Evolutionary conservation across 2,888 invertebrate genomes (phyloP), one percentile per base, ranked within the genome.

Genomic region (Kuschelorhynchus macadamiae): DNA sequence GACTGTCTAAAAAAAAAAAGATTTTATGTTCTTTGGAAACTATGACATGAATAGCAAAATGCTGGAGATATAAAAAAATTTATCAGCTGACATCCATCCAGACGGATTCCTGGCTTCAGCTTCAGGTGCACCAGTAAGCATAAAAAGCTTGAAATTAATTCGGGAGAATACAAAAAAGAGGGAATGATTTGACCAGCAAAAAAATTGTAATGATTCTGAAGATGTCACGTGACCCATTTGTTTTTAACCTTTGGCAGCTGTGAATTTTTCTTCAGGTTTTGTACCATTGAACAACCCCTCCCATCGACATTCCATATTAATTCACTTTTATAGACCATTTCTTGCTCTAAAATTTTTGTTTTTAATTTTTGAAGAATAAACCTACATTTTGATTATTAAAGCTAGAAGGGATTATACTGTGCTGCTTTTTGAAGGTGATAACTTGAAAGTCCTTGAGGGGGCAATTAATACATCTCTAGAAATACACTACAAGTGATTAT

Each of bases 1-100:
- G 78, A 53, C 77, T 78, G 62, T 80, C 77, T 67, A 79, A 67
- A 44, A 71, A 69, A 17, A 78, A 52, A 11, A 79, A 65, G 42
- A 75, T 72, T 52, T 59, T 53, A 36, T 64, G 49, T 25, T 71
- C 71, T 12, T 47, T 25, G 12, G 66, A 44, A 33, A 67, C 77
- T 65, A 80, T 76, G 8, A 64, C 67, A 56, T 71, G 65, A 30
- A 46, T 41, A 11, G 25, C 44, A 60, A 74, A 68, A 50, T 72
- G 70, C 14, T 71, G n/a, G 9, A 74, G 14, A 39, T 64, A 60
- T 12, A 49, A 5, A 5, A 59, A 11, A 65, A 72, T 67, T 12
- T 46, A n/a, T 30, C 41, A 11, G 36, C 5, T 11, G 36, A 36
- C 14, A n/a, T n/a, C n/a, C n/a, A n/a, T n/a, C n/a, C n/a, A n/a